Evolutionary conservation across 2,113 vertebrate genomes (phyloP).

Genomic region (Crotalus helleri): DNA sequence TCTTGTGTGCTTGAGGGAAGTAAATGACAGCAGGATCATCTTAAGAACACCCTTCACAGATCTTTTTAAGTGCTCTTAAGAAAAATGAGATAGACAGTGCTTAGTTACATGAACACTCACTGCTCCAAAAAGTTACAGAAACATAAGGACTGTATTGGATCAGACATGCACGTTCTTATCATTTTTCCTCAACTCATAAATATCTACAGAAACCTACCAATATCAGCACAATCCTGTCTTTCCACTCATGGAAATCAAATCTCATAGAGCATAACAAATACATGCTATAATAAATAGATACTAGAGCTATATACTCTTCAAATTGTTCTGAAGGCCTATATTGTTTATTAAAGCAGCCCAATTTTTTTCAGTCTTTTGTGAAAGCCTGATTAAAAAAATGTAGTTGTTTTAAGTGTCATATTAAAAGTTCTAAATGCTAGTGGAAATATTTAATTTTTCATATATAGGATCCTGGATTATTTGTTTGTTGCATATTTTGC

Average conservation of each 20-base stretch:
- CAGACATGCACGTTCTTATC: not conserved
- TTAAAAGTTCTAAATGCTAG: not conserved
- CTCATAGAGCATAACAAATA: not conserved
- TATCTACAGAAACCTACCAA: not conserved
- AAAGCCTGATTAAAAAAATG: not conserved
- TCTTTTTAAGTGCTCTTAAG: not conserved
- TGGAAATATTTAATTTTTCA: not conserved
- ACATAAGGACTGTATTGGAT: not conserved
- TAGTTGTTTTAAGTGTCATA: not conserved
- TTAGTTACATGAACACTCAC: not conserved
- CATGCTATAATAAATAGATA: not conserved
- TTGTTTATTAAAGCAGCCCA: not conserved
- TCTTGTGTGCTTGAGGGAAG: not conserved
- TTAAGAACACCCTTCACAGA: not conserved
- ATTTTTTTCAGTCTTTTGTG: not conserved
- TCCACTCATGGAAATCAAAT: not conserved
- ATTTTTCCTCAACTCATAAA: not conserved
- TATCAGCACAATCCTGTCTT: not conserved
- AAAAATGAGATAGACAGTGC: not conserved
- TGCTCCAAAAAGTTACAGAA: not conserved
- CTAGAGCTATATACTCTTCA: not conserved
- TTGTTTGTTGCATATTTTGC: constrained; percentile 39
- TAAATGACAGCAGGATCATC: not conserved
- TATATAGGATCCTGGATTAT: not conserved
- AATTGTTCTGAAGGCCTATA: not conserved